Evolutionary conservation across 2,888 invertebrate genomes (phyloP), one percentile per base, ranked within the genome.

Genomic region (Chamaedrilus cognettii): DNA sequence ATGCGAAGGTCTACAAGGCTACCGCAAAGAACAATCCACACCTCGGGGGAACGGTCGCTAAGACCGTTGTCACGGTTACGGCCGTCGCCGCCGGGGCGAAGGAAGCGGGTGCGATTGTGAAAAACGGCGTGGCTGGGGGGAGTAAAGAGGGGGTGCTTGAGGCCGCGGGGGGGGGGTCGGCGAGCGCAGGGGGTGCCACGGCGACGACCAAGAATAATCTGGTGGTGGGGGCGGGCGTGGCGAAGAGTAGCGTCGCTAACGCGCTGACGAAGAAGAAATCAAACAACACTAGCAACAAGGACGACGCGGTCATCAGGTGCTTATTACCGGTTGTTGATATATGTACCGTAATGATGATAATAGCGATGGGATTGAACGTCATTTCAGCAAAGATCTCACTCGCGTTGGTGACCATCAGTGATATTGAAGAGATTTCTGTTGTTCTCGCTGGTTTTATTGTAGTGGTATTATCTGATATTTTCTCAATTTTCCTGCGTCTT

Each of bases 251-350:
- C 55, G 15, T 23, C 7, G 55, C 5, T 23, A 23, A 7, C 7
- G 28, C 62, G 32, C 26, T 34, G n/a, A 51, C 49, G 50, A 62
- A 62, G n/a, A 50, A 50, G 50, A 62, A 62, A 32, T 62, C 62
- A 31, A 62, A 62, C 52, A 51, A 30, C 33, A 62, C 49, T 32
- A 51, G 50, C 23, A 62, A 62, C 52, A 62, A 62, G 32, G 62
- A 62, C 30, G 62, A 62, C 28, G 49, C 62, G 19, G n/a, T 62
- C 31, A 19, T 51, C 23, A 62, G 51, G 62, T 62, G n/a, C n/a
- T n/a, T n/a, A n/a, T n/a, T n/a, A n/a, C n/a, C n/a, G n/a, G n/a
- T n/a, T n/a, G n/a, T n/a, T n/a, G n/a, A n/a, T n/a, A n/a, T n/a
- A n/a, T n/a, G n/a, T n/a, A n/a, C n/a, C n/a, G n/a, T n/a, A n/a